Evolutionary conservation across 2,888 invertebrate species (phyloP).

Genomic region (Lampropteryx suffumata): DNA sequence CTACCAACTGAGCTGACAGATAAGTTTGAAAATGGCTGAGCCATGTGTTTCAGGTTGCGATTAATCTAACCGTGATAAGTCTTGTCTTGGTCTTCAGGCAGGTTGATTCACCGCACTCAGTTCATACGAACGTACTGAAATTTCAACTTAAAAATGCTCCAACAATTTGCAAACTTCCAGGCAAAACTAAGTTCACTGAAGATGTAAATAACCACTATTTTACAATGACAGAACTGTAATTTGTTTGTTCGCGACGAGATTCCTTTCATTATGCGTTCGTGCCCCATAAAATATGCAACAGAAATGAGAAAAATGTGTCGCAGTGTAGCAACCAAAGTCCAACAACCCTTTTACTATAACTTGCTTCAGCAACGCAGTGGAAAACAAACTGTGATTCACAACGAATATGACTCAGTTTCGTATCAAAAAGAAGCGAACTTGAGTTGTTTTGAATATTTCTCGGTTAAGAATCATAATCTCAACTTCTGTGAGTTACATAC

Average conservation of each 20-base stretch:
- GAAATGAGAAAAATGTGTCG: conserved; percentile 80
- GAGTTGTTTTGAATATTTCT: conserved; percentile 32
- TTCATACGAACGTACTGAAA: no score
- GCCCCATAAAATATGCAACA: conserved; percentile 78
- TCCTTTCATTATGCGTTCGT: conserved; percentile 75
- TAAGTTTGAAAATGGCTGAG: no score
- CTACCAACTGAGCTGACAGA: no score
- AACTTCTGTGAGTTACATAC: conserved; percentile 64
- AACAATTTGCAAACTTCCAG: conserved; percentile 9
- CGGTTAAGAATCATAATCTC: conserved; percentile 71
- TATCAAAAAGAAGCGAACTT: conserved; percentile 19
- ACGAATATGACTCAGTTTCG: conserved; percentile 36
- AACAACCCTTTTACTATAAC: conserved; percentile 23
- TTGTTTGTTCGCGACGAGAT: conserved; percentile 67
- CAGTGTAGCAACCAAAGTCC: conserved; percentile 54
- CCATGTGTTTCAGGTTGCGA: no score
- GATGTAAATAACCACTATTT: conserved; percentile 42
- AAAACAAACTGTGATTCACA: conserved; percentile 35
- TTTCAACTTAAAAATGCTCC: not conserved
- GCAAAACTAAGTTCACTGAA: conserved; percentile 34
- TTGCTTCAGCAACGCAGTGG: conserved; percentile 9
- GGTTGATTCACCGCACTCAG: no score
- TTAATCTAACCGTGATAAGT: no score
- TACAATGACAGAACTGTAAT: conserved; percentile 61
- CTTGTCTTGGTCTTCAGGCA: no score